A percentile compares a stretch with the other conserved stretches of the same genome.
phyloP scores from a whole-genome alignment of 64 coral and sea anemone genomes.

The Actinia equina region DNA sequence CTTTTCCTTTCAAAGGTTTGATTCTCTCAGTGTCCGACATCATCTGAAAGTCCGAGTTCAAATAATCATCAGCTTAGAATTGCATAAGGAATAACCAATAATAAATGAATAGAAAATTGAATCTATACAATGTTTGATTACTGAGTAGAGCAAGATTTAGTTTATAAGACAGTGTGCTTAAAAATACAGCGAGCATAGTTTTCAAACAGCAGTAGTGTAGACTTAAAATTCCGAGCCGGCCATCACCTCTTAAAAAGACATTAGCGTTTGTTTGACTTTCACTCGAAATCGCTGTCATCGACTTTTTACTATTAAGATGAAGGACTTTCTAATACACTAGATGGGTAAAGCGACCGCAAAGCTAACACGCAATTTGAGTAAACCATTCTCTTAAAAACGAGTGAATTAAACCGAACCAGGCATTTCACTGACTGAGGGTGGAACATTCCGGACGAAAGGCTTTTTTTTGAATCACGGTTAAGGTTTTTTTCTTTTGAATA shows the following conservation, averaged over 20 bases:
- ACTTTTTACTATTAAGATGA: neutral
- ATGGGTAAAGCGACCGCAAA: neutral
- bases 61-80: no score
- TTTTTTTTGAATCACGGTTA: no score
- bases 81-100: no score
- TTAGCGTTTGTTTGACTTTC: neutral
- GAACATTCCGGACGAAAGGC: no score
- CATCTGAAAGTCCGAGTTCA: no score
- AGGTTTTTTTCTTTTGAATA: neutral
- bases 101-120: no score
- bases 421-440: no score
- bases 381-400: no score
- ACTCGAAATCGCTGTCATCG: neutral
- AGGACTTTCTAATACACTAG: neutral
- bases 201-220: neutral
- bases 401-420: neutral
- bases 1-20: no score
- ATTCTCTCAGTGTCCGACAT: no score
- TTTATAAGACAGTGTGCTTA: neutral
- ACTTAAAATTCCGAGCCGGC: neutral
- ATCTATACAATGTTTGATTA: no score
- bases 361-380: neutral
- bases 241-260: neutral
- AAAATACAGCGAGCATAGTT: neutral
- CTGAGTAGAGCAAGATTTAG: no score